A percentile compares a stretch with the other conserved stretches of the same genome.
Conservation (phyloP, 2,888 invertebrate genomes). For the Endotricha flammealis region DNA sequence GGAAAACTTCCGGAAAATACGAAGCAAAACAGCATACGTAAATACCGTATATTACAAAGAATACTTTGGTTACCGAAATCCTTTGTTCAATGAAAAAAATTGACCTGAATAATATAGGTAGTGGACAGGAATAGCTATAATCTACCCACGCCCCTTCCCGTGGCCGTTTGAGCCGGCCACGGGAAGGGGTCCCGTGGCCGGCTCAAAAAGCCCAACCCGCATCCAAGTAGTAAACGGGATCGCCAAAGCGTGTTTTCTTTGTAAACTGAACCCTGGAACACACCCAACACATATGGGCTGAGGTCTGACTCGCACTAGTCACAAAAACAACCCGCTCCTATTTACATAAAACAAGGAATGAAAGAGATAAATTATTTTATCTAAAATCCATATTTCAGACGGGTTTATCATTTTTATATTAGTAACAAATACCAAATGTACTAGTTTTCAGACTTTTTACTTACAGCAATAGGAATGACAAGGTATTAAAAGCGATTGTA, state of each 20-base stretch:
- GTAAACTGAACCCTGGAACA: constrained; percentile 47
- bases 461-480: no score
- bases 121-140: constrained; percentile 5
- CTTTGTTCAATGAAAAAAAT: constrained; percentile 4
- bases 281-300: constrained; percentile 33
- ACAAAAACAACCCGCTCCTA: constrained; percentile 27
- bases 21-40: no score
- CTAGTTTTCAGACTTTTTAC: no score
- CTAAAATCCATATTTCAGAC: no score
- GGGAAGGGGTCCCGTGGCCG: constrained; percentile 27
- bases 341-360: constrained; percentile 22
- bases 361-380: constrained; percentile 13
- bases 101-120: not conserved
- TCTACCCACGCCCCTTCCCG: constrained; percentile 26
- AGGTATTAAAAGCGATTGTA: no score
- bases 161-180: no score
- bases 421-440: no score
- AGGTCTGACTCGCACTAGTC: constrained; percentile 30
- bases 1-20: no score
- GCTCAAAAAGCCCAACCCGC: constrained; percentile 29
- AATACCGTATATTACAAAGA: not conserved
- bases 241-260: constrained; percentile 50
- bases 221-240: constrained; percentile 36
- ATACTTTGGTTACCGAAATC: not conserved
- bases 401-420: no score